Base-by-base conservation (phyloP, 2,888 invertebrate genomes). In the Amiota communis region DNA sequence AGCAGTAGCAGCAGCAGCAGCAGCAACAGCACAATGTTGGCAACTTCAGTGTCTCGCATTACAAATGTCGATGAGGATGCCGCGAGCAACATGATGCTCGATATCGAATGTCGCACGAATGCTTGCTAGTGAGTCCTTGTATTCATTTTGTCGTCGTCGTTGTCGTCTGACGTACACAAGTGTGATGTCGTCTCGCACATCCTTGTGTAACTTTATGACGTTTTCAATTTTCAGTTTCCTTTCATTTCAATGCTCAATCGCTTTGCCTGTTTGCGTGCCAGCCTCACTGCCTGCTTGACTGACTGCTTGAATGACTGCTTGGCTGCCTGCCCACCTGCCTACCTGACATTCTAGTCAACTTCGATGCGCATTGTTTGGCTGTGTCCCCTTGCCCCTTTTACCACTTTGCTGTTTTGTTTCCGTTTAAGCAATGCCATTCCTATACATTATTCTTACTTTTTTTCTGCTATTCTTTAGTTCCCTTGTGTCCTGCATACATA, bases 181-280 rank as follows among this genome's bases (percentile, higher is more conserved):
- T 36, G 47, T 48, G 67, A 49, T 48, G 57, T 59, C 70, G 23
- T n/a, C 23, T 57, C 69, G 47, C 56, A 72, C 77, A 71, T 76
- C 75, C 76, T 65, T 56, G 72, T 74, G 72, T 49, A 77, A 74
- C 78, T 77, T 77, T 77, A 77, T 78, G 78, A 77, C 76, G 78
- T 77, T 82, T 81, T 80, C 79, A 78, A 81, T 81, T 81, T 81
- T 75, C 80, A 72, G 67, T 76, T 74, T 71, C 51, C 15, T 59
- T 53, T 47, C 56, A 13, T 71, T 59, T 59, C 59, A 59, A 20
- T 47, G 61, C 61, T 64, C 46, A 64, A n/a, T 23, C 17, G 20
- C 46, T n/a, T 12, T n/a, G 36, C 36, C 36, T 36, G 36, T 6
- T 36, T 36, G 36, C 36, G 2, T 6, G 36, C 3, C 36, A 4